Evolutionary conservation across 1,140 invertebrate genomes (phyloP).

Genomic region (Solenopsis fugax): DNA sequence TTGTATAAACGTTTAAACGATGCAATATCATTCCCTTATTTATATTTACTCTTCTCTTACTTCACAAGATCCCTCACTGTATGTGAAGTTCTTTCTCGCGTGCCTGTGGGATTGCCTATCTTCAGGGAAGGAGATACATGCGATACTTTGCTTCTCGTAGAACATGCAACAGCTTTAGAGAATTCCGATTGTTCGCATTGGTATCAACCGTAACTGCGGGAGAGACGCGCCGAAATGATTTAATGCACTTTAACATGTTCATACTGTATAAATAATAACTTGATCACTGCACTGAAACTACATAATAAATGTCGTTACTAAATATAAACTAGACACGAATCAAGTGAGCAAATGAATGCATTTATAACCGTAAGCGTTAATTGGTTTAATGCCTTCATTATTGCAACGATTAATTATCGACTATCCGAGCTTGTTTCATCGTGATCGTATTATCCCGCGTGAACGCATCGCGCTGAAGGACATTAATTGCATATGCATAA

Average conservation of each 20-base stretch:
- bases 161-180: neutral
- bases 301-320: slow-evolving; percentile 20
- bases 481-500: slow-evolving; percentile 31
- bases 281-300: neutral
- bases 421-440: slow-evolving; percentile 45
- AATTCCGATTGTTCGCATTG: neutral
- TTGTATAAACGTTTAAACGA: neutral
- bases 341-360: slow-evolving; percentile 22
- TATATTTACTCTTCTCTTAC: neutral
- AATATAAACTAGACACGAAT: slow-evolving; percentile 45
- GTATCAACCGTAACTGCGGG: neutral
- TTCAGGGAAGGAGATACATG: neutral
- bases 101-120: slow-evolving; percentile 42
- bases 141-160: neutral
- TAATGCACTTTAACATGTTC: neutral
- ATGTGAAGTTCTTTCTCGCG: slow-evolving; percentile 6
- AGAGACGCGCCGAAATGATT: slow-evolving; percentile 5
- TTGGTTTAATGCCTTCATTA: slow-evolving; percentile 59
- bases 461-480: slow-evolving; percentile 1
- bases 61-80: neutral
- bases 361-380: slow-evolving; percentile 54
- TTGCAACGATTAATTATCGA: slow-evolving; percentile 54
- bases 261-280: slow-evolving; percentile 27
- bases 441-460: slow-evolving; percentile 17
- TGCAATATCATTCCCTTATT: neutral